phyloP scores from a whole-genome alignment of 2,113 vertebrate genomes.

The Gavia stellata region DNA sequence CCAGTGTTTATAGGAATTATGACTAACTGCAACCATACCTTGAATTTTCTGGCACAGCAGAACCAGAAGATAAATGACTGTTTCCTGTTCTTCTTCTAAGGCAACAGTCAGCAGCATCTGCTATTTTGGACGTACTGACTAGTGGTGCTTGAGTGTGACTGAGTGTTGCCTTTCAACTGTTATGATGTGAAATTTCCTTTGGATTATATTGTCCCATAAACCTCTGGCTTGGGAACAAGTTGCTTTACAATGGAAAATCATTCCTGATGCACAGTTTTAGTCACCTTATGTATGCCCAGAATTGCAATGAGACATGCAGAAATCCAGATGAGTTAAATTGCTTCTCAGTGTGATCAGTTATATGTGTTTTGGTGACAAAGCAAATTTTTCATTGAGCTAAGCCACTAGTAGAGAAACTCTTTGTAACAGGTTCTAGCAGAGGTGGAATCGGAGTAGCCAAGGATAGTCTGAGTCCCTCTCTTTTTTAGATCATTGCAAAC shows the following conservation, averaged over 20 bases:
- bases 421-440: neutral
- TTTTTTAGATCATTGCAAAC: neutral
- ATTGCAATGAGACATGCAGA: neutral
- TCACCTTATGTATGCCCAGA: neutral
- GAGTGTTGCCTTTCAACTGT: neutral
- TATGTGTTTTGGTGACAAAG: neutral
- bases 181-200: neutral
- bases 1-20: neutral
- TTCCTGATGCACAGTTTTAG: neutral
- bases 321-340: neutral
- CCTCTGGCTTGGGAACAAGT: neutral
- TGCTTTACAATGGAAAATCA: neutral
- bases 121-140: neutral
- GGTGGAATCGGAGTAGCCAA: neutral
- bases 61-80: neutral
- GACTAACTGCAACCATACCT: neutral
- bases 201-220: neutral
- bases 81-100: neutral
- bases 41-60: neutral
- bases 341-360: neutral
- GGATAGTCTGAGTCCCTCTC: neutral
- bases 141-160: neutral
- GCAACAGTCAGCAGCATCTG: neutral
- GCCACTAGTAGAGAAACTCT: neutral
- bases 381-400: neutral